These are phyloP conservation scores for Temnothorax longispinosus DNA, from an alignment of 1,140 invertebrate species.

Conservation along the genomic window DNA sequence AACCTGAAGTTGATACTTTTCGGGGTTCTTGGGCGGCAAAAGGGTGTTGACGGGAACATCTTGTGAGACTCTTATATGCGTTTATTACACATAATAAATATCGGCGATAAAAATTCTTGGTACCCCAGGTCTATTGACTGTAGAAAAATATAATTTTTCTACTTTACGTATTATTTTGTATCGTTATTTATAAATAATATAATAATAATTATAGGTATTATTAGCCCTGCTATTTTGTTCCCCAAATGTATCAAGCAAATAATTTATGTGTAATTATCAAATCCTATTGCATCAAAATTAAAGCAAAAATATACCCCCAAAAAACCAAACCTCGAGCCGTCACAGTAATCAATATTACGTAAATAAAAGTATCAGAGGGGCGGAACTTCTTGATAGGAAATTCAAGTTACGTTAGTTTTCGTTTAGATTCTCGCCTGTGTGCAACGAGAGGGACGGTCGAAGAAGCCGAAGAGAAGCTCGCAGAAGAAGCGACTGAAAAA, in stretches of 20 bases:
- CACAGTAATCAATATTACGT: not conserved
- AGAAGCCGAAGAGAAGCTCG: conserved; percentile 1
- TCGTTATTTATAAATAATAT: not conserved
- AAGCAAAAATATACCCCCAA: not conserved
- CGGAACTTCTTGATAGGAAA: not conserved
- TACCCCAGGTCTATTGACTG: not conserved
- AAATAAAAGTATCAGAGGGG: not conserved
- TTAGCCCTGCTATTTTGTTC: not conserved
- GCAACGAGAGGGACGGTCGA: not conserved
- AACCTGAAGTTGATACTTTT: conserved; percentile 4
- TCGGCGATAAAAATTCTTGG: not conserved
- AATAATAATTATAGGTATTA: not conserved
- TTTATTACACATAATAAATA: not conserved
- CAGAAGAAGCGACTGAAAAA: conserved; percentile 18
- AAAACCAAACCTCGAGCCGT: not conserved
- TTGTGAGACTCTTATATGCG: not conserved
- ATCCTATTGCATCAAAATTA: not conserved
- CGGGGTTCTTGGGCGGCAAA: not conserved
- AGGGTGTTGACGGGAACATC: not conserved
- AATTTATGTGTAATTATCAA: not conserved
- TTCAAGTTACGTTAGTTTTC: not conserved
- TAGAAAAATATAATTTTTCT: not conserved
- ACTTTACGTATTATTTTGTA: not conserved
- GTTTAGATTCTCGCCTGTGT: not conserved
- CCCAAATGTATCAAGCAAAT: not conserved